These are phyloP conservation scores for Tenthredo distinguenda DNA, from an alignment of 2,888 invertebrate genomes.

Conservation along the genomic window DNA sequence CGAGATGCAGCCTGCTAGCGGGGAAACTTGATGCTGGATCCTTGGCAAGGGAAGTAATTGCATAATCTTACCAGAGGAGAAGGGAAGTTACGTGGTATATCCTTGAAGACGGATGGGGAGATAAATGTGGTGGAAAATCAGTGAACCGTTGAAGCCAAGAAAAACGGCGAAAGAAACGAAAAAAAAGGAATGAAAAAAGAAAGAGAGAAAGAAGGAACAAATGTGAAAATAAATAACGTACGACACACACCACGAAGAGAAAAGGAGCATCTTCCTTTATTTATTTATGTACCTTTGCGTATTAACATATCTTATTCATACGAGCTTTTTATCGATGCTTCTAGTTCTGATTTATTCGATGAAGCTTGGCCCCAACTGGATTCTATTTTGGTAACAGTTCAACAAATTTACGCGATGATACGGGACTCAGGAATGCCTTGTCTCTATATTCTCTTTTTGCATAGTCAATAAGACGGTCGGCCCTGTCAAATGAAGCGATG, in stretches of 20 bases:
- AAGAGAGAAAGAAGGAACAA: constrained; percentile 10
- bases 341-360: constrained; percentile 45
- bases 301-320: constrained; percentile 54
- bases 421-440: constrained; percentile 12
- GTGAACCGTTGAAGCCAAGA: constrained; percentile 30
- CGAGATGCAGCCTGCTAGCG: constrained; percentile 22
- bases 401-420: constrained; percentile 32
- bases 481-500: constrained; percentile 20
- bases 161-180: neutral
- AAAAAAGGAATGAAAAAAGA: neutral
- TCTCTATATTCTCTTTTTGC: constrained; percentile 5
- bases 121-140: constrained; percentile 42
- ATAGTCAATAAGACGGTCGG: constrained; percentile 16
- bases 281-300: constrained; percentile 35
- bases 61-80: constrained; percentile 41
- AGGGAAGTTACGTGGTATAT: neutral
- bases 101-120: constrained; percentile 34
- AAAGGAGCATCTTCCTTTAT: constrained; percentile 18
- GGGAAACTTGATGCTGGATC: constrained; percentile 10
- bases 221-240: constrained; percentile 48
- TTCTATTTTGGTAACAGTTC: constrained; percentile 2
- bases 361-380: neutral
- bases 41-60: constrained; percentile 47
- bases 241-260: neutral
- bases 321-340: constrained; percentile 46